These are phyloP conservation scores for Lordiphosa clarofinis DNA, from an alignment of 1,140 invertebrate genomes.

Conservation along the genomic window DNA sequence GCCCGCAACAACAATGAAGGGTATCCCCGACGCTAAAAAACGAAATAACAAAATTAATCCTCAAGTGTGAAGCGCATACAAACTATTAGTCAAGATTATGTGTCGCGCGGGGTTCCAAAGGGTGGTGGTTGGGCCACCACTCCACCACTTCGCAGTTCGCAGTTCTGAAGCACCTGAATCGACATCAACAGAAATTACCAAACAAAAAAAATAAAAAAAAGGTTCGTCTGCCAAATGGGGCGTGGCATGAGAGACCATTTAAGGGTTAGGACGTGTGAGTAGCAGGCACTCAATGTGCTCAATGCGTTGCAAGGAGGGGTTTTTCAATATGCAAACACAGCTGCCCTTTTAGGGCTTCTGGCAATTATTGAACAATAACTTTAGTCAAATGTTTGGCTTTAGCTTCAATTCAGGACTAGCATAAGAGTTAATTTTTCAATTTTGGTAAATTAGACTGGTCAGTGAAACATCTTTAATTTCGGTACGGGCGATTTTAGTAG, in stretches of 20 bases:
- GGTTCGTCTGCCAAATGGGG: constrained; percentile 18
- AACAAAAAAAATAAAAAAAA: constrained; percentile 1
- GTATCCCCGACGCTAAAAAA: constrained; percentile 19
- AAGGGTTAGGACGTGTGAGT: constrained; percentile 20
- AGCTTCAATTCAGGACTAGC: too few species aligned
- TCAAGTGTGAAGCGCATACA: constrained; percentile 76
- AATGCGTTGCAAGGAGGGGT: neutral
- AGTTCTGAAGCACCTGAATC: constrained; percentile 47
- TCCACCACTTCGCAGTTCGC: too few species aligned
- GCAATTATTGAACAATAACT: constrained; percentile 48
- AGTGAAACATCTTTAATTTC: too few species aligned
- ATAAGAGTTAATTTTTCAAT: too few species aligned
- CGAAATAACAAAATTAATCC: constrained; percentile 65
- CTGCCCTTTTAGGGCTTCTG: constrained; percentile 40
- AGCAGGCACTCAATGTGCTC: neutral
- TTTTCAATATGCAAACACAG: constrained; percentile 62
- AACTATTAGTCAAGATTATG: constrained; percentile 76
- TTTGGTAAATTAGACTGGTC: too few species aligned
- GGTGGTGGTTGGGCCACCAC: constrained; percentile 32
- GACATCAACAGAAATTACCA: constrained; percentile 9
- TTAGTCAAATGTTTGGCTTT: too few species aligned
- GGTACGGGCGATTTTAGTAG: too few species aligned
- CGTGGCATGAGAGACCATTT: constrained; percentile 20
- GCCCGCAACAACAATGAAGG: constrained; percentile 49
- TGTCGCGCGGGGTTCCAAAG: constrained; percentile 15